phyloP scores from a whole-genome alignment of 2,113 vertebrate species.

The Eulemur macaco region DNA sequence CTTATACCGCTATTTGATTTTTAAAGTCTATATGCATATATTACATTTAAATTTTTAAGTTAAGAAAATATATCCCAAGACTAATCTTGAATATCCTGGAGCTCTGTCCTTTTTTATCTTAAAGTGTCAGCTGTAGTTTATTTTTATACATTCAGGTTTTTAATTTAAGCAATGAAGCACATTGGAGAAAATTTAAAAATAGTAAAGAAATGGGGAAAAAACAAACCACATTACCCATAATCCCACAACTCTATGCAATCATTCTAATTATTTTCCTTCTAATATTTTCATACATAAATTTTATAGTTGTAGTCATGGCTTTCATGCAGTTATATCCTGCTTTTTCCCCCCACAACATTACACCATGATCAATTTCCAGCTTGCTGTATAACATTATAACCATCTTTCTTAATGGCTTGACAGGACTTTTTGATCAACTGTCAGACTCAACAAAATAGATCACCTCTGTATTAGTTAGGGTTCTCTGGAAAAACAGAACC shows the following conservation, averaged over 20 bases:
- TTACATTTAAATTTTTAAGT: background rate
- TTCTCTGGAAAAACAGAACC: background rate
- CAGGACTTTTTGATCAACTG: conserved; percentile 4
- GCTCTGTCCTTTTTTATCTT: background rate
- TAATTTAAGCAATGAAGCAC: background rate
- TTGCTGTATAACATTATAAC: background rate
- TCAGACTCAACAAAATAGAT: background rate
- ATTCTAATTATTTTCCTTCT: background rate
- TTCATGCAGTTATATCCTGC: background rate
- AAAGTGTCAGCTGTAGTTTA: background rate
- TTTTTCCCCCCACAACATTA: background rate
- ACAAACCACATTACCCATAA: background rate
- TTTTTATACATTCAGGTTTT: background rate
- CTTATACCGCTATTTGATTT: background rate
- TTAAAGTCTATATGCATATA: background rate
- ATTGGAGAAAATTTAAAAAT: background rate
- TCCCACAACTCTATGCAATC: background rate
- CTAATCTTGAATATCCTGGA: background rate
- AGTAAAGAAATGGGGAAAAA: background rate
- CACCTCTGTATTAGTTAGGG: background rate
- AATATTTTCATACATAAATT: background rate
- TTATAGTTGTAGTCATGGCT: background rate
- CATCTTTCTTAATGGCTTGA: background rate
- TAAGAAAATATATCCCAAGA: background rate
- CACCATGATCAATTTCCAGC: background rate